phyloP scores from a whole-genome alignment of 2,888 invertebrate species.

The Rotaria macrura region DNA sequence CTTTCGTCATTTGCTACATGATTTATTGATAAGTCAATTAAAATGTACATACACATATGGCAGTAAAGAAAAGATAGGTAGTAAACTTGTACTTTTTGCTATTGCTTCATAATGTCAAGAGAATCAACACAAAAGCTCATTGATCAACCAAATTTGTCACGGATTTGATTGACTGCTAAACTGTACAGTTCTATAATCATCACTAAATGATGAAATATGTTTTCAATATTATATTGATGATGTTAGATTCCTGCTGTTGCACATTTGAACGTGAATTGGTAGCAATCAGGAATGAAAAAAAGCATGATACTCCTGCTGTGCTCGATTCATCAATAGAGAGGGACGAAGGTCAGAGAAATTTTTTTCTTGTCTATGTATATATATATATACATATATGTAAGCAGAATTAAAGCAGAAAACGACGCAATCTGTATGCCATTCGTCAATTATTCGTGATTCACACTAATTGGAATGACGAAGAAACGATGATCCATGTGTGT shows the following conservation, averaged over 20 bases:
- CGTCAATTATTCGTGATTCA: background rate
- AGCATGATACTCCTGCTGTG: background rate
- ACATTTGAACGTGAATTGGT: background rate
- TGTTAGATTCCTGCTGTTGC: background rate
- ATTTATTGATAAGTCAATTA: constrained; percentile 15
- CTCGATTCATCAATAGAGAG: background rate
- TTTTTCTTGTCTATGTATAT: background rate
- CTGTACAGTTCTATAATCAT: background rate
- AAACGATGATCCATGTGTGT: background rate
- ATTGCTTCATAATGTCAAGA: background rate
- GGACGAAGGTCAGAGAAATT: background rate
- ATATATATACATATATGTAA: background rate
- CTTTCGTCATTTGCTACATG: constrained; percentile 3
- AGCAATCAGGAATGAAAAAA: background rate
- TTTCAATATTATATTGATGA: background rate
- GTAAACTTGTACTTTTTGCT: background rate
- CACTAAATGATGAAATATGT: constrained; percentile 1
- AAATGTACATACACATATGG: constrained; percentile 8
- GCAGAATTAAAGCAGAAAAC: background rate
- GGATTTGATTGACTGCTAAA: background rate
- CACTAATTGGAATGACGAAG: background rate
- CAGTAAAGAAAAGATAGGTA: background rate
- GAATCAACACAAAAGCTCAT: background rate
- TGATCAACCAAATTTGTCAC: background rate
- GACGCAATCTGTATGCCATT: background rate